phyloP scores from a whole-genome alignment of 2,888 invertebrate species.

The Cephonodes hylas region DNA sequence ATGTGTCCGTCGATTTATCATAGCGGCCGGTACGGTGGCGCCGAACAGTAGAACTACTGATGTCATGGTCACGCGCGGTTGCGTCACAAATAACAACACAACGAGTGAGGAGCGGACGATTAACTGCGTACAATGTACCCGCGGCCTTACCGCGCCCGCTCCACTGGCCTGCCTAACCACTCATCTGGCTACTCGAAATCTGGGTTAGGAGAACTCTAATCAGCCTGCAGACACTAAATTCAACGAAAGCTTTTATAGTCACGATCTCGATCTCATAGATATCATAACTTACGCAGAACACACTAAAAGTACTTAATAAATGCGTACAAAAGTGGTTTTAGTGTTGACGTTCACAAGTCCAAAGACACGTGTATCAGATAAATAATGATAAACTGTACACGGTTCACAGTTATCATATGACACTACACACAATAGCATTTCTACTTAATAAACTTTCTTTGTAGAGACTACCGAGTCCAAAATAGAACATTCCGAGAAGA shows the following conservation, averaged over 20 bases:
- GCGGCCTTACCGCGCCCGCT: conserved; percentile 36
- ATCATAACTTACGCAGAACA: background rate
- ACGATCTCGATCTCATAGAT: background rate
- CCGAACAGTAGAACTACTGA: conserved; percentile 43
- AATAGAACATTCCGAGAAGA: conserved; percentile 42
- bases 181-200: conserved; percentile 44
- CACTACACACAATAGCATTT: conserved; percentile 18
- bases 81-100: conserved; percentile 45
- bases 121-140: conserved; percentile 31
- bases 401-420: background rate
- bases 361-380: background rate
- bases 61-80: conserved; percentile 72
- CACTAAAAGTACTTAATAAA: background rate
- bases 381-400: background rate
- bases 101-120: conserved; percentile 20
- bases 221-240: conserved; percentile 29
- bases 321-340: no score
- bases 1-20: conserved; percentile 3
- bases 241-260: conserved; percentile 12
- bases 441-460: conserved; percentile 44
- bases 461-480: conserved; percentile 35
- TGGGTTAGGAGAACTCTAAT: conserved; percentile 41
- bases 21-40: conserved; percentile 30
- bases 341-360: background rate
- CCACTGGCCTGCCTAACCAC: conserved; percentile 52